phyloP scores from a whole-genome alignment of 1,140 invertebrate genomes.

The Caenorhabditis briggsae region DNA sequence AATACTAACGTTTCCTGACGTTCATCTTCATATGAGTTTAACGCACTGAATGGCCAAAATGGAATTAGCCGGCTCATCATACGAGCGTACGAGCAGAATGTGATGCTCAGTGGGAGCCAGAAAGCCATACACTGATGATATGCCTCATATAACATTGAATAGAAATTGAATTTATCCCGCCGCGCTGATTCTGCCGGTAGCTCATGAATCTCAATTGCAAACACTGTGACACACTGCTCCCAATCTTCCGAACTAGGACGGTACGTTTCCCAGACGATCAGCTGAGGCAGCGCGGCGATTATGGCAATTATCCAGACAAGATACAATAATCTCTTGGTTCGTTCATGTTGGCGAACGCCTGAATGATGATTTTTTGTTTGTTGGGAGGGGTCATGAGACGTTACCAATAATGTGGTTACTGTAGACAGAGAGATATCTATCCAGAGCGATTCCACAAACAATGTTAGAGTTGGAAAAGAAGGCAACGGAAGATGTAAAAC shows the following conservation, averaged over 20 bases:
- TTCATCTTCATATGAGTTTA: conserved; percentile 36
- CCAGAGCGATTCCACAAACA: conserved; percentile 73
- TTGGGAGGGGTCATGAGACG: neutral
- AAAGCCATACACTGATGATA: conserved; percentile 42
- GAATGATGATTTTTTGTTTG: conserved; percentile 20
- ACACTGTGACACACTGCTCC: conserved; percentile 73
- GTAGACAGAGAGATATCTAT: conserved; percentile 73
- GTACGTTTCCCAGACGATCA: conserved; percentile 71
- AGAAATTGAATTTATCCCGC: neutral
- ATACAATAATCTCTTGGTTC: conserved; percentile 68
- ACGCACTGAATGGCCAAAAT: conserved; percentile 31
- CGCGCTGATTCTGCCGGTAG: neutral
- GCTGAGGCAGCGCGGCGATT: conserved; percentile 72
- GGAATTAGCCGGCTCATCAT: conserved; percentile 37
- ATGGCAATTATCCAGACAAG: conserved; percentile 70
- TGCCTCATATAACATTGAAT: conserved; percentile 35
- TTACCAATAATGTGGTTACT: conserved; percentile 71
- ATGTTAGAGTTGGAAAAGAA: conserved; percentile 75
- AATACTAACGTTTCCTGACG: conserved; percentile 17
- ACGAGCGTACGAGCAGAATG: neutral
- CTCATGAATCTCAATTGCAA: conserved; percentile 52
- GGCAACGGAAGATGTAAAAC: conserved; percentile 74
- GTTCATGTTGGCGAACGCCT: conserved; percentile 67
- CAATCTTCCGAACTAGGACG: conserved; percentile 64
- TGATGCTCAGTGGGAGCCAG: neutral